Base-by-base conservation (phyloP, 2,888 invertebrate genomes). In the Muschampia plurimacula region DNA sequence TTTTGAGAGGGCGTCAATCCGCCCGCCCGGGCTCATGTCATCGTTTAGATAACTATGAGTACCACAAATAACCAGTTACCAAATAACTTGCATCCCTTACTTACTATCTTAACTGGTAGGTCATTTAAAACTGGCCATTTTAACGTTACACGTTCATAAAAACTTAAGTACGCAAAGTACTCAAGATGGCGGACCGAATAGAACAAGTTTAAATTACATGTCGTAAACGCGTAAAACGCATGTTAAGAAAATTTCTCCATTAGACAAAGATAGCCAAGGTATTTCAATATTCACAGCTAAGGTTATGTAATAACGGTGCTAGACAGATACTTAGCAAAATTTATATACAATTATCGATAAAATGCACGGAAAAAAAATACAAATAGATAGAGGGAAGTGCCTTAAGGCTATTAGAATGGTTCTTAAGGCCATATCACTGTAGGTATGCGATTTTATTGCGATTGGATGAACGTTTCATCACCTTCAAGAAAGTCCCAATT, bases 81-180 rank as follows among this genome's bases (percentile, higher is more conserved):
- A 32, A 22, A 28, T 32, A 2, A 28, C 28, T 28, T 3, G 9
- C 46, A 32, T 22, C 22, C 46, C 12, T 49, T 28, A 13, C 28
- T 13, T 49, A 49, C 44, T 8, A 22, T 65, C 28, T 2, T 13
- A 49, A 65, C 3, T 7, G 28, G n/a, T 28, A 49, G 64, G 13
- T 65, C 32, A n/a, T 7, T 7, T 13, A 2, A 44, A 13, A 49
- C 46, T 65, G 46, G 64, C 28, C 64, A 63, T 15, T 32, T 67
- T 39, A 32, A 67, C 39, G 55, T 39, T 22, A 67, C 4, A 39
- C 39, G 39, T 55, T 39, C 55, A 67, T 52, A 55, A 36, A 67
- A 67, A 15, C 55, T 55, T 57, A 57, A 67, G 67, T 55, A 67
- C 67, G 12, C 13, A 57, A 67, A 55, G 41, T 67, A 67, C 22